Percentiles rank a stretch among this genome's conserved stretches.
Evolutionary conservation across 2,797 vertebrate genomes (phyloP).

Genomic region (Heliangelus exortis): DNA sequence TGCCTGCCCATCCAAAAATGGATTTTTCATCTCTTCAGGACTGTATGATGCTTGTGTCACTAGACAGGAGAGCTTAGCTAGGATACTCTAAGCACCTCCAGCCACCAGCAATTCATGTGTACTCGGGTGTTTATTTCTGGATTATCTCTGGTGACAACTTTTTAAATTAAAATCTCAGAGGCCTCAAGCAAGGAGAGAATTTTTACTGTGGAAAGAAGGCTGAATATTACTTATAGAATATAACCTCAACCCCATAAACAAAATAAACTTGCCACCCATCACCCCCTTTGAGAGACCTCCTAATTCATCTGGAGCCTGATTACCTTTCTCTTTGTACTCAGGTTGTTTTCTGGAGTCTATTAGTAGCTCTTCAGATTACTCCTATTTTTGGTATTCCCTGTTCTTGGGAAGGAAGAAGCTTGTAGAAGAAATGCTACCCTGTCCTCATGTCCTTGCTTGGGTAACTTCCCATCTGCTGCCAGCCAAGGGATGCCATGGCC

Average conservation of each 20-base stretch:
- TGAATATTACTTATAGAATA: neutral
- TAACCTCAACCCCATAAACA: neutral
- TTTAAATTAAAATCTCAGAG: neutral
- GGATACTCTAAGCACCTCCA: neutral
- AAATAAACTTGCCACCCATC: neutral
- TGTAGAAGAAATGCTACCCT: neutral
- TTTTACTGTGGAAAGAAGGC: neutral
- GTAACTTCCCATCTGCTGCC: neutral
- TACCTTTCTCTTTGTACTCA: neutral
- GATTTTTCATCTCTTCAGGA: neutral
- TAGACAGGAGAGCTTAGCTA: neutral
- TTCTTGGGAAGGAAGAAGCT: neutral
- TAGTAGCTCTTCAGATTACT: neutral
- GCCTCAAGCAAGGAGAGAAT: neutral
- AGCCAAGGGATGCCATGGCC: neutral
- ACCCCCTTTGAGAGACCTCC: neutral
- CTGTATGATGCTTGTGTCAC: neutral
- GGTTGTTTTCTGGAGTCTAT: neutral
- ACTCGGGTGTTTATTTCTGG: neutral
- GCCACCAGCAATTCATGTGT: neutral
- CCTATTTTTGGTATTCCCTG: neutral
- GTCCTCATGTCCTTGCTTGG: neutral
- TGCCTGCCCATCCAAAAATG: rapidly evolving
- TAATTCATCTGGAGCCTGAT: neutral
- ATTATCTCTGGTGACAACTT: neutral